phyloP scores from a whole-genome alignment of 2,888 invertebrate species.

The Amblyjoppa proteus region DNA sequence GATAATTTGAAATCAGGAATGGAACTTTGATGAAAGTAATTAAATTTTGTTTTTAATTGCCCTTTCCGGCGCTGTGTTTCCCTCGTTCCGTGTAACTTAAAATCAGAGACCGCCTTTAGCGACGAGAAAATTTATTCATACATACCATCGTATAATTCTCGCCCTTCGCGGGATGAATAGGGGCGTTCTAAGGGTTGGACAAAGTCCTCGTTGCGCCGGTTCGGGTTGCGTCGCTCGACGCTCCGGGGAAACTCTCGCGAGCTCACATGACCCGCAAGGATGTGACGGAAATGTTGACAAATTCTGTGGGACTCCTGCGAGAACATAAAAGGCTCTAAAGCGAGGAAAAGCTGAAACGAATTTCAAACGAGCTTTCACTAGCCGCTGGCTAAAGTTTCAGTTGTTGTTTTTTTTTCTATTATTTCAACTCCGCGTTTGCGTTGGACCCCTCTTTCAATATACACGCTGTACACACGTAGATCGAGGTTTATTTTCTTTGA shows the following conservation, averaged over 20 bases:
- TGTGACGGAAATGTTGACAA: background rate
- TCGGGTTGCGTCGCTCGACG: constrained; percentile 10
- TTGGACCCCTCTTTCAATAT: background rate
- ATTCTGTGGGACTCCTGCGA: background rate
- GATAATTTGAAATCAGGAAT: background rate
- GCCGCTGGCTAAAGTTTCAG: background rate
- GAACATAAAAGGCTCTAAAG: background rate
- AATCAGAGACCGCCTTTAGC: constrained; percentile 58
- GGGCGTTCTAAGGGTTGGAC: constrained; percentile 21
- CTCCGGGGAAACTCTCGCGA: constrained; percentile 14
- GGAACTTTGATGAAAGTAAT: background rate
- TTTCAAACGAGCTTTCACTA: background rate
- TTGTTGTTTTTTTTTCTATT: background rate
- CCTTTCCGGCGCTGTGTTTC: background rate
- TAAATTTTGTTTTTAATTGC: no score
- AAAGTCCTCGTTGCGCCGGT: constrained; percentile 21
- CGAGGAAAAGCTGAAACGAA: constrained; percentile 8
- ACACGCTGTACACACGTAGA: background rate
- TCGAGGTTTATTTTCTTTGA: constrained; percentile 1
- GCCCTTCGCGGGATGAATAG: constrained; percentile 7
- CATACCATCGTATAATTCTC: constrained; percentile 61
- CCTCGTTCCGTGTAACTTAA: background rate
- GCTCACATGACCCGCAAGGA: background rate
- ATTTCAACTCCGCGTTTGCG: background rate
- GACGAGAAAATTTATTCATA: constrained; percentile 75